Percentiles rank a stretch among this genome's conserved stretches.
These are phyloP conservation scores for Cuniculus paca DNA, from an alignment of 2,797 vertebrate genomes.

Conservation along the genomic window DNA sequence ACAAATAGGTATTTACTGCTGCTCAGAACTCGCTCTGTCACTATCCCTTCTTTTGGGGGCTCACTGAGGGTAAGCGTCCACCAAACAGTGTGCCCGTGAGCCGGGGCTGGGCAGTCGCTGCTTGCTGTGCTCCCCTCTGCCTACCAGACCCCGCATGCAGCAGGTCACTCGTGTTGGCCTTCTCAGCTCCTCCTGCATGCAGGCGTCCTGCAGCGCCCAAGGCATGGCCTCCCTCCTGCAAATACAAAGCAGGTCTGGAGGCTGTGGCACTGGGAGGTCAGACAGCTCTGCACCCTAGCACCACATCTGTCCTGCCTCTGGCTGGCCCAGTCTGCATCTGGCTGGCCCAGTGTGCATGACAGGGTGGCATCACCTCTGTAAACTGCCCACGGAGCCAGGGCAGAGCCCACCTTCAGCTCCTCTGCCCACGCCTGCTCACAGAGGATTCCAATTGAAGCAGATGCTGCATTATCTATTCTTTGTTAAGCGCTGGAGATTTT, in stretches of 20 bases:
- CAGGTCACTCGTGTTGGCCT: neutral
- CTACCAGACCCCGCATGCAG: neutral
- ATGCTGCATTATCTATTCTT: neutral
- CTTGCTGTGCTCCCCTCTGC: fast-evolving
- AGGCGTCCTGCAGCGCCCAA: neutral
- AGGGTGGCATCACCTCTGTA: neutral
- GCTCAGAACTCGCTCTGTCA: fast-evolving
- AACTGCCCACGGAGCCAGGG: neutral
- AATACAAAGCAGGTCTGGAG: neutral
- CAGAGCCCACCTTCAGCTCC: neutral
- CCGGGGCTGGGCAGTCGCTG: fast-evolving
- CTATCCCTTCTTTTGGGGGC: neutral
- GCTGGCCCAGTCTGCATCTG: neutral
- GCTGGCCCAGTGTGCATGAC: neutral
- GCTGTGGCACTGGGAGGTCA: fast-evolving
- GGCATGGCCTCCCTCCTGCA: neutral
- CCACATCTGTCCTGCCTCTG: neutral
- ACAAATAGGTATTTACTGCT: slow-evolving; percentile 92
- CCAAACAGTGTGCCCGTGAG: neutral
- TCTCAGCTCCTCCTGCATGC: neutral
- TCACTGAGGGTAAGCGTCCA: neutral
- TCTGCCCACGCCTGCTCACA: neutral
- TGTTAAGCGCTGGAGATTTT: neutral
- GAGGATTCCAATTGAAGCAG: neutral
- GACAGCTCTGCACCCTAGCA: neutral